Evolutionary conservation across 2,113 vertebrate species (phyloP), one percentile per base, ranked within the genome.

Genomic region (Athene noctua): DNA sequence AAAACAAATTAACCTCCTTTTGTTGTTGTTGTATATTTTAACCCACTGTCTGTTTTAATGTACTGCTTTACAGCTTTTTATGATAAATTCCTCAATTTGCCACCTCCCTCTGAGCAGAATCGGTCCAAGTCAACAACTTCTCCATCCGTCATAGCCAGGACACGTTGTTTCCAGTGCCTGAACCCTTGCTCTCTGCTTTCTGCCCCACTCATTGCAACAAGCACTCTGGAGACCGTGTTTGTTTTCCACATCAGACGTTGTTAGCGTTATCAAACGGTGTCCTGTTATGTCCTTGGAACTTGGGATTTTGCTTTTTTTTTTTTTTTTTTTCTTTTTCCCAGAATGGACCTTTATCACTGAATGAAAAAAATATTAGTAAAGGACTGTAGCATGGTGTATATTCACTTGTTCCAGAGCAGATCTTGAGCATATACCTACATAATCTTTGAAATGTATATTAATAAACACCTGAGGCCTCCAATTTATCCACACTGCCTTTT

Each of bases 1-100:
- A 96, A 98, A 98, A 87, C 95, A 98, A 97, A 98, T 95, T n/a
- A 90, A 82, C 46, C 36, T 88, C 27, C 81, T 68, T n/a, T 34
- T 27, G 40, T 7, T 83, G 32, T 15, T 30, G 66, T 84, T 96
- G 94, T 88, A 26, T 91, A 42, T 88, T 82, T 94, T 85, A 95
- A 83, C 65, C 58, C 80, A 4, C 12, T 29, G 93, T 80, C 90
- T 96, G 71, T 72, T 94, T 97, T 70, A 84, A 89, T 63, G 87
- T 90, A 65, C 89, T 87, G 81, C 92, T 96, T 94, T 88, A 95
- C 51, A 90, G 75, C 61, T 68, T 88, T 84, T 49, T 44, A 42
- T 62, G 71, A 58, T 73, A 88, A 93, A 97, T 96, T 93, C 95
- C 75, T 94, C 52, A 22, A 34, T 77, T 51, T 86, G 75, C 57